Evolutionary conservation across 2,113 vertebrate genomes (phyloP), one percentile per base, ranked within the genome.

Genomic region (Camelus dromedarius): DNA sequence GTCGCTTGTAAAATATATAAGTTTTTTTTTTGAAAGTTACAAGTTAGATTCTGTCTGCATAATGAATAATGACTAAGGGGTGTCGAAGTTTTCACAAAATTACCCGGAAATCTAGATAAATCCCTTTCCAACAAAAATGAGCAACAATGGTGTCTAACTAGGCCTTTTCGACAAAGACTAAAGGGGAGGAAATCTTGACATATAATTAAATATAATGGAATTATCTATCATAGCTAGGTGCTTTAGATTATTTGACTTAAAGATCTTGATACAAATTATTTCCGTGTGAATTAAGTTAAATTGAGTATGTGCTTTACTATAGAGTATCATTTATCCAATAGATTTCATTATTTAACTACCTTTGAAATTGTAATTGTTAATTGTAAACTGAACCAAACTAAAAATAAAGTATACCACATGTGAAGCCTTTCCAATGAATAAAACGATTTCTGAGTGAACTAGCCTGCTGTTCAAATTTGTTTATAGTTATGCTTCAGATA

Each of bases 391-490:
- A 85, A 60, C 60, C 48, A 84, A 77, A 96, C 22, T 54, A 84
- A 88, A 95, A 91, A 54, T 69, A 90, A 66, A 42, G 5, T 89
- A 70, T 93, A 75, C 13, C 30, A 72, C 64, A 76, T 70, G 4
- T 76, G 54, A 97, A 97, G 52, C 81, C 38, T 82, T 86, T 90
- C 12, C 58, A 77, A 26, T 85, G 14, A 95, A 30, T 42, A 92
- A 76, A 92, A 76, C 22, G 69, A 77, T 95, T 95, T 90, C 38
- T 91, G 22, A 86, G 24, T 69, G 85, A 96, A 46, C 42, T 64
- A 96, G 11, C 70, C 83, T 96, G 64, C 69, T 92, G 70, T 73
- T 96, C 88, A 87, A 87, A 95, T 92, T 76, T 97, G 84, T 92
- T 92, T 85, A 84, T 92, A 77, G 46, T 73, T 85, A 56, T 62